These are phyloP conservation scores for Antheraea yamamai DNA, from an alignment of 2,888 invertebrate genomes.

Conservation along the genomic window DNA sequence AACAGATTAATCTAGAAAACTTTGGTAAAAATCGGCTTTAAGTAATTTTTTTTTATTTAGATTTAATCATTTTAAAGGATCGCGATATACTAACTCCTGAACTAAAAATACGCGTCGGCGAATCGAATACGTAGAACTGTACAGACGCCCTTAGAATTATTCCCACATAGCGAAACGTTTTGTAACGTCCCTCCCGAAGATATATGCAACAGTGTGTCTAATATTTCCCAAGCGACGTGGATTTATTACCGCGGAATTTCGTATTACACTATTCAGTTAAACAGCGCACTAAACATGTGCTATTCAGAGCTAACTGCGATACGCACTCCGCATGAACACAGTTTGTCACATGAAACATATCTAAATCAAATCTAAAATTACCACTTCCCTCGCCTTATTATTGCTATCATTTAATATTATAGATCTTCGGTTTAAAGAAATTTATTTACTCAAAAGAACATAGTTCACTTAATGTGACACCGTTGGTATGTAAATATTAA, in stretches of 20 bases:
- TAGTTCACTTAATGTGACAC: no score
- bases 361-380: not conserved
- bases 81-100: no score
- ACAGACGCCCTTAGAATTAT: not conserved
- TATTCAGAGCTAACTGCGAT: not conserved
- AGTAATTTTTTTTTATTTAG: no score
- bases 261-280: constrained; percentile 24
- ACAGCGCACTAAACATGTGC: not conserved
- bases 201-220: constrained; percentile 35
- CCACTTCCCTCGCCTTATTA: not conserved
- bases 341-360: not conserved
- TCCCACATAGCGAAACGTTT: not conserved
- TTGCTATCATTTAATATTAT: not conserved
- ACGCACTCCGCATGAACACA: not conserved
- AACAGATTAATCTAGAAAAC: no score
- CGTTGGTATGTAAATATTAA: no score
- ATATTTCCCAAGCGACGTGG: constrained; percentile 32
- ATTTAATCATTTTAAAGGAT: no score
- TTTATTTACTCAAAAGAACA: no score
- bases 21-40: no score
- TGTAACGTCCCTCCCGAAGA: constrained; percentile 24
- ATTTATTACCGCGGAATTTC: constrained; percentile 32
- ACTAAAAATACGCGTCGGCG: no score
- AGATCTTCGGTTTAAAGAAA: no score
- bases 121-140: not conserved